These are phyloP conservation scores for Palythoa grandis DNA, from an alignment of 92 coral and sea anemone genomes.

Conservation along the genomic window DNA sequence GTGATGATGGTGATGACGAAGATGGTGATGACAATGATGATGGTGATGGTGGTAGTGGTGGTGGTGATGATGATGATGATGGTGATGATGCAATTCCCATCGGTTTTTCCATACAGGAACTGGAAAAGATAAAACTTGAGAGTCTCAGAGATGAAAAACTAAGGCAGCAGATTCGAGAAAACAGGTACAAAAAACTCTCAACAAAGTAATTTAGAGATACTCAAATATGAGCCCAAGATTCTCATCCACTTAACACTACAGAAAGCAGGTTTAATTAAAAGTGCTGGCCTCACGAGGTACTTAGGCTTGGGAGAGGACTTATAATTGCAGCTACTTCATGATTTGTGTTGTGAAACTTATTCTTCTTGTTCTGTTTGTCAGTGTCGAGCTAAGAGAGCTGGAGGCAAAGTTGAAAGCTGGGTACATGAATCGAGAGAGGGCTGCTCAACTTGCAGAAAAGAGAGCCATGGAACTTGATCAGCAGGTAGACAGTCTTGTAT, in stretches of 20 bases:
- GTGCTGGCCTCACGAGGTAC: too few species aligned
- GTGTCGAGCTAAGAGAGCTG: conserved; percentile 94
- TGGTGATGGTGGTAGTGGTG: neutral
- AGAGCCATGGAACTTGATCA: conserved; percentile 70
- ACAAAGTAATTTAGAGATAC: neutral
- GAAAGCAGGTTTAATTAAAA: too few species aligned
- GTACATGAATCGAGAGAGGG: conserved; percentile 92
- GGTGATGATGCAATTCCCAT: neutral
- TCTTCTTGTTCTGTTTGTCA: conserved; percentile 8
- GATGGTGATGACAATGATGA: neutral
- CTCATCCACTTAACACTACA: too few species aligned
- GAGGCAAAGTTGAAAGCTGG: conserved; percentile 96
- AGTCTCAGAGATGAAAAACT: conserved; percentile 81
- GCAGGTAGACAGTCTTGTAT: conserved; percentile 54
- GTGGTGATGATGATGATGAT: neutral
- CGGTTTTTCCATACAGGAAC: conserved; percentile 56
- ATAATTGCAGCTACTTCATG: neutral
- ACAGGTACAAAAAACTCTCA: conserved; percentile 62
- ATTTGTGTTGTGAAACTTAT: neutral
- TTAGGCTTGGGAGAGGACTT: too few species aligned
- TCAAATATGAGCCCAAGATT: too few species aligned
- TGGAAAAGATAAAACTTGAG: conserved; percentile 85
- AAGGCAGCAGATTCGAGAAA: conserved; percentile 93
- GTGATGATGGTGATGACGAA: too few species aligned
- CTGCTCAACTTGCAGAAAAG: conserved; percentile 92